A percentile compares a stretch with the other conserved stretches of the same genome.
phyloP scores from a whole-genome alignment of 2,113 vertebrate genomes.

The Cyprinodon brontotheroides region DNA sequence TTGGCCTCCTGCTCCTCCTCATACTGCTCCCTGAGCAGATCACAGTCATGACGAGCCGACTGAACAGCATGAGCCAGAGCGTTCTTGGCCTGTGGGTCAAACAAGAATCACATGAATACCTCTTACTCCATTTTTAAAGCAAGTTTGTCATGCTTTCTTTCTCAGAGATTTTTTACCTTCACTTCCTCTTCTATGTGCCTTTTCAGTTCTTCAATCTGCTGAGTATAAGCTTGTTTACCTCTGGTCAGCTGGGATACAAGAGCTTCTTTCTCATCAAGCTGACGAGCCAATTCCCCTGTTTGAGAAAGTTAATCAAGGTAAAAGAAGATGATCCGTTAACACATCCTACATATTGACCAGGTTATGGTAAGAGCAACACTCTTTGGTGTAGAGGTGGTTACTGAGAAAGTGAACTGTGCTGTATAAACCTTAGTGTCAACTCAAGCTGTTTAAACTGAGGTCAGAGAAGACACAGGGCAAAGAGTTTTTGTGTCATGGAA shows the following conservation, averaged over 20 bases:
- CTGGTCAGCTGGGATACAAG: constrained; percentile 81
- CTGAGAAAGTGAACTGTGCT: no score
- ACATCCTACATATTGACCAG: not conserved
- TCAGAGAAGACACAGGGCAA: not conserved
- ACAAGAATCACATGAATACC: not conserved
- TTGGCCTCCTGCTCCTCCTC: no score
- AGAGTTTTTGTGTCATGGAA: no score
- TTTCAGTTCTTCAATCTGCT: constrained; percentile 87
- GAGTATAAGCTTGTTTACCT: constrained; percentile 81
- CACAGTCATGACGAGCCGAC: constrained; percentile 75
- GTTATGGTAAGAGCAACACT: no score
- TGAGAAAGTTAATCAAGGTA: not conserved
- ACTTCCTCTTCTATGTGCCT: constrained; percentile 85
- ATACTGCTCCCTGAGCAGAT: no score
- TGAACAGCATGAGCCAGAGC: constrained; percentile 76
- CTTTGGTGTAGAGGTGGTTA: no score
- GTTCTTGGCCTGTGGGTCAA: constrained; percentile 62
- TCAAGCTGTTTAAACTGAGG: not conserved
- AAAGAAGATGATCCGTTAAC: not conserved
- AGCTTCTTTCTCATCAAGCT: constrained; percentile 84
- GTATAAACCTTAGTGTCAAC: not conserved
- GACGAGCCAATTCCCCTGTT: constrained; percentile 82
- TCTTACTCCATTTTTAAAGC: not conserved
- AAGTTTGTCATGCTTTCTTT: constrained; percentile 2
- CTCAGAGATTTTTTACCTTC: constrained; percentile 69